Evolutionary conservation across 2,797 vertebrate species (phyloP).

Genomic region (Myotis daubentonii): DNA sequence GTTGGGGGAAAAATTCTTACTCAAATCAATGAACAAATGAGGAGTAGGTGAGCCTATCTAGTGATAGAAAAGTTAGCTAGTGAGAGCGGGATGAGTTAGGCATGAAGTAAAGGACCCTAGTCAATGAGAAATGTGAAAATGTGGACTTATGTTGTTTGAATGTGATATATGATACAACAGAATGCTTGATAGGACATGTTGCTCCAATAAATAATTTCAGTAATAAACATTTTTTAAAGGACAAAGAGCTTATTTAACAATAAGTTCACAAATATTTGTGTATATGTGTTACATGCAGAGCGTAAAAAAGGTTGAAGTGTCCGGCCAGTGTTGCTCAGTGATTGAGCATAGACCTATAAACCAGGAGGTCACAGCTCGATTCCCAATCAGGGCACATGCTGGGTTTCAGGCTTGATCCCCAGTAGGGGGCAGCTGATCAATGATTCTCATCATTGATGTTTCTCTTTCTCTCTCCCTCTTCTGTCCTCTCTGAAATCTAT

Average conservation of each 20-base stretch:
- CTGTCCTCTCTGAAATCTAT: too few species aligned
- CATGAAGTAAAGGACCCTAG: conserved; percentile 41
- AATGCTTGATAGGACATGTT: neutral
- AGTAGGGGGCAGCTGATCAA: too few species aligned
- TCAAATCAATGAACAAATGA: conserved; percentile 75
- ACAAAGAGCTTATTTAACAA: neutral
- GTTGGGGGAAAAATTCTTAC: conserved; percentile 8
- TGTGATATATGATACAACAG: neutral
- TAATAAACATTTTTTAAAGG: conserved; percentile 15
- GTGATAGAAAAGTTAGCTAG: conserved; percentile 57
- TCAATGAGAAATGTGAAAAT: conserved; percentile 59
- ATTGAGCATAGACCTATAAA: too few species aligned
- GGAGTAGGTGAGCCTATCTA: conserved; percentile 62
- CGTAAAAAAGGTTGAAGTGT: neutral
- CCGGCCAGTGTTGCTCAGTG: too few species aligned
- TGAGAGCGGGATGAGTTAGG: conserved; percentile 59
- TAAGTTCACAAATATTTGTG: neutral
- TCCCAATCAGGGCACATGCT: too few species aligned
- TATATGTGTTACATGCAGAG: neutral
- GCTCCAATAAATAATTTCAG: neutral
- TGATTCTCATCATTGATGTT: too few species aligned
- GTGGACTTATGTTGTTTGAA: neutral
- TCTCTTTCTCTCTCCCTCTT: too few species aligned
- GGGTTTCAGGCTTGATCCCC: too few species aligned
- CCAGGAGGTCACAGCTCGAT: too few species aligned